Evolutionary conservation across 2,797 vertebrate genomes (phyloP), one percentile per base, ranked within the genome.

Genomic region (Silurus aristotelis): DNA sequence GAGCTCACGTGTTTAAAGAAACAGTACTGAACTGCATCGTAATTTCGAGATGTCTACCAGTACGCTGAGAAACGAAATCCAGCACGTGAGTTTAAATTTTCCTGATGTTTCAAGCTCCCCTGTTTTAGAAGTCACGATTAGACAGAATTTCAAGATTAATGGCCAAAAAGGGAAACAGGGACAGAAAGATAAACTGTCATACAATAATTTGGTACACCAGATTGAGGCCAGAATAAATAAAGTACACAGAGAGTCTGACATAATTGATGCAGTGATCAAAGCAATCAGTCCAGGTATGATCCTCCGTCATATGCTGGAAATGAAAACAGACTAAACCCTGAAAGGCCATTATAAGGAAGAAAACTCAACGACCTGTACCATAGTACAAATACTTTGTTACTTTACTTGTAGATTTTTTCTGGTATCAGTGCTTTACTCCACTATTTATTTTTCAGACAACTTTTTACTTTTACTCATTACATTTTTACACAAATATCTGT

Each of bases 141-240:
- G 78, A 19, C 60, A 82, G 3, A 80, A 88, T 10, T 87, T 88
- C 55, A 52, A 58, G n/a, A 87, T 88, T 14, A 64, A 46, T 71
- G 87, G 84, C 3, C 84, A 89, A 46, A 88, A 88, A 60, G 71
- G 85, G 14, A 83, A 31, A 31, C 31, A 31, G 31, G 31, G 31
- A 38, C 38, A 38, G 38, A 38, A 38, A 38, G 38, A 3, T 88
- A 22, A 85, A 52, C 80, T 89, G 0, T 89, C 83, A 20, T 87
- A 87, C 19, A 84, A 85, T 3, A 91, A 89, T 14, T 56, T 89
- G 7, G 87, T 88, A 8, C 89, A 91, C 46, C 86, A 87, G 61
- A 86, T 90, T 27, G 88, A 89, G 1, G 78, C 61, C 3, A 86
- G 86, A 43, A 55, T 87, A 2, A 85, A 60, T 25, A 89, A 67